Percentiles rank a stretch among this genome's conserved stretches.
Conservation (phyloP, 1,140 invertebrate species). For the Telenomus remus region DNA sequence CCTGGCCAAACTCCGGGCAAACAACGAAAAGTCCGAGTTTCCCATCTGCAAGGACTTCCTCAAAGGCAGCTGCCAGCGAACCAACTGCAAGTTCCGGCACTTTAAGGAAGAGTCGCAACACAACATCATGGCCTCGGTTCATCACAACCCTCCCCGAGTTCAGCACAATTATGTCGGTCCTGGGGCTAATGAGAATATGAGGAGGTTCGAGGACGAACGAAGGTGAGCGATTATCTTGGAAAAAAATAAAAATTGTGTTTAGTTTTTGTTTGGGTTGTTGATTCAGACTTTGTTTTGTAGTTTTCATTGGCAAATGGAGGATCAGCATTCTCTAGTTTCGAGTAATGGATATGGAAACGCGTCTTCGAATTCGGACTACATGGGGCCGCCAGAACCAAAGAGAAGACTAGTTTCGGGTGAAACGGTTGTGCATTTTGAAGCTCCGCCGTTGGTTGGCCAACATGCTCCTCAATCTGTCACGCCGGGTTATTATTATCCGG, state of each 20-base stretch:
- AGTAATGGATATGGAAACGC: slow-evolving; percentile 65
- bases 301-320: slow-evolving; percentile 70
- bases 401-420: slow-evolving; percentile 69
- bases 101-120: slow-evolving; percentile 69
- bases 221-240: slow-evolving; percentile 49
- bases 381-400: slow-evolving; percentile 70
- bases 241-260: neutral
- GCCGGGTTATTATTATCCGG: slow-evolving; percentile 70
- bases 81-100: slow-evolving; percentile 69
- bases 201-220: slow-evolving; percentile 70
- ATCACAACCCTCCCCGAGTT: slow-evolving; percentile 76
- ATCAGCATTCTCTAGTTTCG: slow-evolving; percentile 65
- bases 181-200: slow-evolving; percentile 61
- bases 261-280: neutral
- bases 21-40: slow-evolving; percentile 71
- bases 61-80: slow-evolving; percentile 83
- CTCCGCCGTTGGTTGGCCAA: slow-evolving; percentile 66
- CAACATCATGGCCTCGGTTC: slow-evolving; percentile 60
- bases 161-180: slow-evolving; percentile 73
- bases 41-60: slow-evolving; percentile 86
- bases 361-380: slow-evolving; percentile 67
- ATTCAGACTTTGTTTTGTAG: slow-evolving; percentile 43
- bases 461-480: slow-evolving; percentile 66
- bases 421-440: slow-evolving; percentile 70
- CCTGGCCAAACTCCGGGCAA: slow-evolving; percentile 72